Base-by-base conservation (phyloP, 2,797 vertebrate genomes). In the Lophius americanus region DNA sequence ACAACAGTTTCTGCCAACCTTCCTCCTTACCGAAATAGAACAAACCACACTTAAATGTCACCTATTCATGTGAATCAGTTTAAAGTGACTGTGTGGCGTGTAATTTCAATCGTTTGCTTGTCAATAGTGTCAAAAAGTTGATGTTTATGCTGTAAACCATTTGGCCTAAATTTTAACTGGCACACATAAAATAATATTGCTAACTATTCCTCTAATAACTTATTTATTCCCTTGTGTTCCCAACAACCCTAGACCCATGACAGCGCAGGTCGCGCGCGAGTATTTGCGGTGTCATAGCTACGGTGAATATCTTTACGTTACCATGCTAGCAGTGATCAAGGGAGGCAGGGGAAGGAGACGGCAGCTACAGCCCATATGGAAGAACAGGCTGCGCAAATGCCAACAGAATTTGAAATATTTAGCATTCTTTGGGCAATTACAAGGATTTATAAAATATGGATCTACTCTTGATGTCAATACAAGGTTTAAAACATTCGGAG, bases 311-410 rank as follows among this genome's bases (percentile, higher is more conserved):
- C 62, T 55, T 68, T 68, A 75, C 73, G 84, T 91, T 78, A 75
- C 90, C 78, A 89, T 84, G 64, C 81, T 61, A 90, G 87, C 89
- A 52, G 68, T 73, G 73, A 87, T 62, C 60, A 68, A 81, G 60
- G 46, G 53, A 68, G 57, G 57, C 60, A 42, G 51, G 54, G 57
- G 70, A 44, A 66, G 13, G 56, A 75, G 60, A 68, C 39, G 80
- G 79, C 84, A 60, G 75, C 64, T 86, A 63, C 66, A 69, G 54
- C 11, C 42, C 35, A n/a, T 78, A 69, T 63, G 37, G 37, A 70
- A 81, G 72, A 76, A 59, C 75, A 54, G 43, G 39, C 39, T 52
- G 46, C 2, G 33, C 44, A 54, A 67, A 67, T 23, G 35, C 79
- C 39, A 50, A 50, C 41, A 69, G 57, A 66, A 55, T 43, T 63